Evolutionary conservation across 2,888 invertebrate genomes (phyloP), one percentile per base, ranked within the genome.

Genomic region (Neocrepidodera transversa): DNA sequence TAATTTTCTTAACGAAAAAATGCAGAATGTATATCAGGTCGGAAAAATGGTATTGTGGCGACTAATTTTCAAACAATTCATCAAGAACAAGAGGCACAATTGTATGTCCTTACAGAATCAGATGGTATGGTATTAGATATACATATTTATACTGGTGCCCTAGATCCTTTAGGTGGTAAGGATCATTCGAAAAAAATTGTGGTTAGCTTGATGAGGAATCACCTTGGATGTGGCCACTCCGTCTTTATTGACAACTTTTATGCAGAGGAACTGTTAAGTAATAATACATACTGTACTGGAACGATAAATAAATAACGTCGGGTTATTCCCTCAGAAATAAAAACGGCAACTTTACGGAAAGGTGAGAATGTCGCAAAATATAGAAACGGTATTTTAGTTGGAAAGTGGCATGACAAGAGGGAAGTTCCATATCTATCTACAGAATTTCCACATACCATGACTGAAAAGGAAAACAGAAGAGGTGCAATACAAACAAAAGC

Each of bases 51-150:
- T n/a, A n/a, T n/a, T 8, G 28, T 8, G 8, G 7, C n/a, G 10
- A 28, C 28, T n/a, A n/a, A n/a, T n/a, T n/a, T n/a, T n/a, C n/a
- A n/a, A n/a, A n/a, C n/a, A n/a, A n/a, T n/a, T n/a, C n/a, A 75
- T 28, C 3, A 28, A 4, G 10, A 8, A 6, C 10, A 28, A 6
- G 28, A 76, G 74, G 59, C 36, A 67, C 0, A 71, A 75, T 40
- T 78, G 0, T 76, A 78, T 60, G 69, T 74, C 10, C 60, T 78
- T 0, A 66, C 71, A 5, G 73, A 76, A 58, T 71, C 74, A 11
- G 65, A 71, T 66, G 78, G 77, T n/a, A 38, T 55, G 7, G 43
- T 54, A 17, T 16, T 55, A 11, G 17, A 28, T 17, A 18, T 36
- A 4, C 1, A 17, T n/a, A 38, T 56, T 10, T 57, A 58, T 20